A percentile compares a stretch with the other conserved stretches of the same genome.
phyloP scores from a whole-genome alignment of 2,113 vertebrate species.

The Dolichallabes microphthalmus region DNA sequence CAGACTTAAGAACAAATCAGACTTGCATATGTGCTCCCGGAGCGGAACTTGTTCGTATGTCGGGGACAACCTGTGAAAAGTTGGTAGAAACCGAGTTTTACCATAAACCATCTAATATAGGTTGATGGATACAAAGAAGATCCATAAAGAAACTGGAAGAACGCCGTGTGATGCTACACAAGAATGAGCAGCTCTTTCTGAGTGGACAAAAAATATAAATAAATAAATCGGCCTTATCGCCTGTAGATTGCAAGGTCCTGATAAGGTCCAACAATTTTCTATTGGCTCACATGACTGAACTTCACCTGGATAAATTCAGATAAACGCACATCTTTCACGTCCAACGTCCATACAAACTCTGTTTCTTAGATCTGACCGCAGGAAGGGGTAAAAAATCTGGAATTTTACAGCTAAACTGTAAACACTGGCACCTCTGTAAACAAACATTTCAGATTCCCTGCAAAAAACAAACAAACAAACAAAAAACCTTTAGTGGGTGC shows the following conservation, averaged over 20 bases:
- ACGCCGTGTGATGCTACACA: neutral
- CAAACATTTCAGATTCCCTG: neutral
- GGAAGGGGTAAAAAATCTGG: too few relatives aligned
- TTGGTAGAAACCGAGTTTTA: neutral
- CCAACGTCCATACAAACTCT: neutral
- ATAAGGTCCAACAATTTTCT: neutral
- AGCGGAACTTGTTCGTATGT: too few relatives aligned
- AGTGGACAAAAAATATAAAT: neutral
- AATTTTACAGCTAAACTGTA: neutral
- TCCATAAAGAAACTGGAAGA: neutral
- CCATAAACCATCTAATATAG: neutral
- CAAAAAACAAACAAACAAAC: neutral
- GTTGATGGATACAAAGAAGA: neutral
- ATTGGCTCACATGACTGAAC: neutral
- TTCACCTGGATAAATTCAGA: neutral
- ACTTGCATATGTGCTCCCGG: too few relatives aligned
- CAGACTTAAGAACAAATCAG: too few relatives aligned
- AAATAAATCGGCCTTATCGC: neutral
- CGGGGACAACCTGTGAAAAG: too few relatives aligned
- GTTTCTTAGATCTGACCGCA: neutral
- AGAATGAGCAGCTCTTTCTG: neutral
- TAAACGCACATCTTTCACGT: neutral
- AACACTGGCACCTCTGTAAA: neutral
- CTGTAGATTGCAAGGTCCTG: neutral
- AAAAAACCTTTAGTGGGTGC: neutral